Base-by-base conservation (phyloP, 2,888 invertebrate genomes). In the Rhogogaster chlorosoma region DNA sequence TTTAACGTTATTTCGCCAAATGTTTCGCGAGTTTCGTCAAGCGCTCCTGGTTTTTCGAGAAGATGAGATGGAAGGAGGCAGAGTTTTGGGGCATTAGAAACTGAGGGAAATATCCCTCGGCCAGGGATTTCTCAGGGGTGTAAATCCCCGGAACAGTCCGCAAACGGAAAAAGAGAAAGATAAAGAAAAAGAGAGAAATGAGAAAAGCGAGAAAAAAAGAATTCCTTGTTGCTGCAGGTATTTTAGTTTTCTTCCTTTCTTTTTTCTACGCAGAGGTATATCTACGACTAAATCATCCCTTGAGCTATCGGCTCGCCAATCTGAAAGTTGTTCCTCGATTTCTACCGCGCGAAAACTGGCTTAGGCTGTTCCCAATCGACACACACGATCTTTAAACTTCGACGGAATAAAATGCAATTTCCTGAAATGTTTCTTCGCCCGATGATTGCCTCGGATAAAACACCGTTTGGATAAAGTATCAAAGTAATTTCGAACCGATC, bases 1-100 rank as follows among this genome's bases (percentile, higher is more conserved):
- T 93, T 93, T 93, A 93, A 93, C 93, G 91, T 93, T 93, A 93
- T 93, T 93, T 93, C 93, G 92, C 91, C 92, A 92, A 92, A 93
- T 93, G 93, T 92, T 92, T 92, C 93, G 90, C 89, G 83, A 67
- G 82, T 82, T 67, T 57, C 53, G 53, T 45, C 67, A 45, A 38
- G 78, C 49, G 77, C 78, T 26, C 10, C 42, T 36, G 45, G 26
- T 75, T 45, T 36, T 70, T 53, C 75, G 45, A 70, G 10, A 12
- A 61, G 61, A 53, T 53, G 61, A 61, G 3, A 61, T 61, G 61
- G 53, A 61, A 61, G 61, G 61, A 26, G 61, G 61, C 9, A 10
- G 26, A 78, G 22, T 73, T 84, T 49, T 26, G 67, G 73, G 42
- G 80, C 32, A 29, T 67, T 67, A 32, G 18, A 67, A 67, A 67